Base-by-base conservation (phyloP, 2,888 invertebrate genomes). In the Teleiodes luculella region DNA sequence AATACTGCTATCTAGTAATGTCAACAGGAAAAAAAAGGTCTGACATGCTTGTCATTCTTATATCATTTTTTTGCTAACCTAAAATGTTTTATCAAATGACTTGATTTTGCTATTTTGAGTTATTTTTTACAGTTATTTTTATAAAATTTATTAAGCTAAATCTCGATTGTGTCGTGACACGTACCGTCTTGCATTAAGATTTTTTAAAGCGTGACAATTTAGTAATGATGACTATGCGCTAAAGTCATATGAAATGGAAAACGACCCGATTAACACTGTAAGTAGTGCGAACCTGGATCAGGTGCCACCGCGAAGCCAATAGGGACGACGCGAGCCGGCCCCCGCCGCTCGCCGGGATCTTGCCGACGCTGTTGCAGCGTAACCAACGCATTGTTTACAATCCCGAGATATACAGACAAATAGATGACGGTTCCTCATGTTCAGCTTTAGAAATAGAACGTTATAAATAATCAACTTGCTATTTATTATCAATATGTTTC, bases 31-130 rank as follows among this genome's bases (percentile, higher is more conserved):
- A 84, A 89, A 88, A 87, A 89, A 89, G 88, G 88, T 89, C 75
- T 87, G 87, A 86, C 88, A 87, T 86, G 83, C 68, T 80, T 84
- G 89, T 86, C 88, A 88, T 79, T 83, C 74, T 76, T 78, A 71
- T 83, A 88, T 82, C 71, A 86, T 86, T 86, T 87, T 87, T 89
- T 89, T 87, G 87, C 86, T 89, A 88, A 89, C 89, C 88, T 87
- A 89, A 89, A 89, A 89, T 89, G 89, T 88, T 88, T 88, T 83
- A 83, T 86, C 87, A 86, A 88, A 88, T 86, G 86, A 85, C 86
- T 86, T 89, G 83, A 89, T 85, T 83, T 78, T 83, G 76, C 70
- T 81, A 74, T 83, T 86, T 88, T 80, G 80, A 77, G 75, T 76
- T 73, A 80, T 85, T 86, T 86, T 86, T 86, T 84, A 84, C 80